Base-by-base conservation (phyloP, 2,888 invertebrate species). In the Autographa gamma region DNA sequence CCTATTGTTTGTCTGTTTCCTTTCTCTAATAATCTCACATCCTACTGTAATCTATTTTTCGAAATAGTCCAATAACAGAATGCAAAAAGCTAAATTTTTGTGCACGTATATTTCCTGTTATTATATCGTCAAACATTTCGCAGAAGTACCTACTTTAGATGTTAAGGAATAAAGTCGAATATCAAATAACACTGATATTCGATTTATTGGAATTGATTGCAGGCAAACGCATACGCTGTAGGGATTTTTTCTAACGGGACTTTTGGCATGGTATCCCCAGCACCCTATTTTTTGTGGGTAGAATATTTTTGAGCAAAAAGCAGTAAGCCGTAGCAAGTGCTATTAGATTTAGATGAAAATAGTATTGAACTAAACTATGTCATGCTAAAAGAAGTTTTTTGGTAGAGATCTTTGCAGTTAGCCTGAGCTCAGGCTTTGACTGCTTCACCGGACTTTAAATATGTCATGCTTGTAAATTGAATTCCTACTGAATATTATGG, bases 211-310 rank as follows among this genome's bases (percentile, higher is more conserved):
- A 61, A 41, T 61, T 65, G 31, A 58, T 58, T 32, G 66, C 52
- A 58, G 63, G 34, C 61, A 69, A 61, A 71, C 69, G 66, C 76
- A 66, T 65, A 63, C 79, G 74, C 64, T 60, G 76, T 70, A 70
- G 76, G 72, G 71, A 63, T 81, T 83, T 80, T 84, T 80, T 56
- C 58, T 66, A 78, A 77, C 82, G 81, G 76, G 73, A 79, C 70
- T 68, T 77, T 80, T 71, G 71, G 76, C 69, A 66, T 69, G 65
- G 66, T 71, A 19, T 63, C 72, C 79, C 13, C 56, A 52, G 48
- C 48, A 48, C 48, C 48, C 48, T 48, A 67, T 76, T 82, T 84
- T 85, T 82, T 82, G 73, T 73, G 32, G 13, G 19, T 16, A 13
- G 41, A 41, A 56, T 75, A 77, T 74, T 80, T 79, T 77, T 69